Base-by-base conservation (phyloP, 2,113 vertebrate genomes). In the Benitochromis conjunctus region DNA sequence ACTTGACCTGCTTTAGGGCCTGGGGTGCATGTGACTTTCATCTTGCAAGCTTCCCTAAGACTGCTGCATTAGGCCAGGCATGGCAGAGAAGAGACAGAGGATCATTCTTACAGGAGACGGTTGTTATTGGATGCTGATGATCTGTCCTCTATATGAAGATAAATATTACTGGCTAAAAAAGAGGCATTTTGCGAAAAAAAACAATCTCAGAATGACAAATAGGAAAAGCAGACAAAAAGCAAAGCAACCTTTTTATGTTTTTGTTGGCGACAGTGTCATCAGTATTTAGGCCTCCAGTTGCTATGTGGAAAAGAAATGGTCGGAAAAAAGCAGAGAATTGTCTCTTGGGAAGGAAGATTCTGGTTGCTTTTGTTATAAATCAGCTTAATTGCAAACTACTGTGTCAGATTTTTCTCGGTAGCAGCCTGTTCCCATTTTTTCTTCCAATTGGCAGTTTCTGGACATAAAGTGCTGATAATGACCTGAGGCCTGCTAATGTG, bases 401-500 rank as follows among this genome's bases (percentile, higher is more conserved):
- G 85, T 54, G 36, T 88, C 81, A 64, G 46, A 76, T 74, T 46
- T 57, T 53, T 31, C 46, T 76, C 18, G 0, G 71, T 53, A 34
- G 71, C 46, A 53, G 46, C 46, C 9, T n/a, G 6, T n/a, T 74
- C 8, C 29, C 31, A 13, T 51, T 83, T 81, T 66, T 43, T 36
- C 24, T 43, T 62, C 34, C 48, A 2, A 6, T 9, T 82, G 85
- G 83, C 89, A 83, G 85, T 62, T n/a, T 7, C 82, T 83, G 86
- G 86, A 90, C 77, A 62, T 29, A 85, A 88, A 89, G 85, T 66
- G 87, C 54, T 19, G 83, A 66, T 86, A 92, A 91, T 41, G 77
- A 88, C 89, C 82, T 54, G 16, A 11, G 26, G 79, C 56, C 85
- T 26, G 66, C 58, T 88, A 81, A 80, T 80, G 56, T 76, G 6